These are phyloP conservation scores for Galerucella pusilla DNA, from an alignment of 2,888 invertebrate genomes.

Conservation along the genomic window DNA sequence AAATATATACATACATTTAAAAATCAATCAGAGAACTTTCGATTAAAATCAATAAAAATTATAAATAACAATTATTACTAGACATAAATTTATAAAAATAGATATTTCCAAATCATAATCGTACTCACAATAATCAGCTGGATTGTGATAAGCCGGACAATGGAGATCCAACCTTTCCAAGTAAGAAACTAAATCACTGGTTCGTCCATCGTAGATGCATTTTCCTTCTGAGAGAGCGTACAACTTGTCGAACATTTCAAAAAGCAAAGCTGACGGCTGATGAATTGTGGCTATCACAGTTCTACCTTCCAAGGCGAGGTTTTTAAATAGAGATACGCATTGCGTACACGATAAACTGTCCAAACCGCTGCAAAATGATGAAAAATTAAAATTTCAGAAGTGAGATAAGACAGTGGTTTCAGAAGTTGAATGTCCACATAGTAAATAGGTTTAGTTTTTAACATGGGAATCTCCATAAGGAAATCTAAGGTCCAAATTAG, in stretches of 20 bases:
- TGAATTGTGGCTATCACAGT: constrained; percentile 94
- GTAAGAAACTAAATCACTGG: constrained; percentile 80
- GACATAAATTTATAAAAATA: too few species aligned
- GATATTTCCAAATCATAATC: too few species aligned
- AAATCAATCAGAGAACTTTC: background rate
- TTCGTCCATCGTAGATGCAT: constrained; percentile 86
- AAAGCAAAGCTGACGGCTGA: constrained; percentile 91
- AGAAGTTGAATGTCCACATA: too few species aligned
- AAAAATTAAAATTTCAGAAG: constrained; percentile 1
- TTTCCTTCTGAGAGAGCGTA: constrained; percentile 86
- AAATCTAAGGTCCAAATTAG: too few species aligned
- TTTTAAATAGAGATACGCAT: constrained; percentile 82
- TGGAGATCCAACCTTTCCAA: constrained; percentile 77
- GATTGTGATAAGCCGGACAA: constrained; percentile 95
- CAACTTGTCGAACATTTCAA: constrained; percentile 92
- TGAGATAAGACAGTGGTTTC: too few species aligned
- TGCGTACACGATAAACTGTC: constrained; percentile 91
- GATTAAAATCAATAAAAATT: background rate
- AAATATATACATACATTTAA: background rate
- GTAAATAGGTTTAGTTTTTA: too few species aligned
- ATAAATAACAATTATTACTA: background rate
- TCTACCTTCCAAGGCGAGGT: constrained; percentile 84
- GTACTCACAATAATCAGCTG: constrained; percentile 91
- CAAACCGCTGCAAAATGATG: constrained; percentile 75
- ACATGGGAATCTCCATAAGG: too few species aligned